These are phyloP conservation scores for Petrocephalus microphthalmus DNA, from an alignment of 2,113 vertebrate species.

Conservation along the genomic window DNA sequence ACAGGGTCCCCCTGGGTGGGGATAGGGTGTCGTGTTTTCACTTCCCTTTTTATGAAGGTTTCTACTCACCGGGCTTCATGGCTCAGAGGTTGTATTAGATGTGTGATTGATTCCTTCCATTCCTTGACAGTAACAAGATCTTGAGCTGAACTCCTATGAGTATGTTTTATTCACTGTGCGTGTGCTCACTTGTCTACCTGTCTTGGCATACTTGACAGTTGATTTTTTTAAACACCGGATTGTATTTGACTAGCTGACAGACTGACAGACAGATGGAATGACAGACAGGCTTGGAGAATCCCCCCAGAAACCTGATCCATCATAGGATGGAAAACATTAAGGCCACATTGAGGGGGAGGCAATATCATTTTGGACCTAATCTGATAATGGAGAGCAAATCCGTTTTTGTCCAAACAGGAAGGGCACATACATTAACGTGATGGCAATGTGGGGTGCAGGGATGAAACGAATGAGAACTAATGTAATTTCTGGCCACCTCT, in stretches of 20 bases:
- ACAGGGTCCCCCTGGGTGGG: background rate
- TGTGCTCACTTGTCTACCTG: background rate
- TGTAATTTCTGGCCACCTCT: constrained; percentile 62
- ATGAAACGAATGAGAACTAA: constrained; percentile 60
- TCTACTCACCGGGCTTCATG: background rate
- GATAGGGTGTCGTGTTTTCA: background rate
- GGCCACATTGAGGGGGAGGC: constrained; percentile 60
- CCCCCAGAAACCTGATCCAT: constrained; percentile 36
- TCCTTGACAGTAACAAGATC: constrained; percentile 12
- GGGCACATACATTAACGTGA: constrained; percentile 67
- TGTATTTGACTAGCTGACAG: background rate
- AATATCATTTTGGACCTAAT: constrained; percentile 70
- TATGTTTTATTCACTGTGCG: background rate
- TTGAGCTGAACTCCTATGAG: constrained; percentile 6
- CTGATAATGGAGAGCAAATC: constrained; percentile 72
- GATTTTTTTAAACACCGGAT: constrained; percentile 8
- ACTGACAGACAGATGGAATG: constrained; percentile 19
- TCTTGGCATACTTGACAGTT: background rate
- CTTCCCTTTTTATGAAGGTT: background rate
- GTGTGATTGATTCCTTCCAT: constrained; percentile 10
- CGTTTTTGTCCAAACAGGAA: constrained; percentile 62
- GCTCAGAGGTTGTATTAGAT: background rate
- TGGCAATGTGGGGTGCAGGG: constrained; percentile 55
- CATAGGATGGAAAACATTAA: constrained; percentile 59
- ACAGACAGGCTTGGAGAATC: constrained; percentile 24